Conservation (phyloP, 2,888 invertebrate genomes). For the Sipunculus nudus region DNA sequence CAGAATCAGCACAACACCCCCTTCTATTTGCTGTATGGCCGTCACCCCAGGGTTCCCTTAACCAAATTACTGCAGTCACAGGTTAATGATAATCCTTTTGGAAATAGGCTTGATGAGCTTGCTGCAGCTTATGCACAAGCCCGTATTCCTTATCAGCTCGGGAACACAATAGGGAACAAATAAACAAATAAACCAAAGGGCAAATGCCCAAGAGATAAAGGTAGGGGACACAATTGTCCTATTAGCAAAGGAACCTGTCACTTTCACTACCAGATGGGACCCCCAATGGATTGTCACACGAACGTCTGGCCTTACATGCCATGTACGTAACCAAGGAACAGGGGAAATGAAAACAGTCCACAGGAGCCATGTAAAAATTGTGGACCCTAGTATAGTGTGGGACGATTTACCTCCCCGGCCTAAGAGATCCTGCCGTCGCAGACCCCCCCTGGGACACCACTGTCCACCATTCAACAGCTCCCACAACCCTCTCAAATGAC, state of each 20-base stretch:
- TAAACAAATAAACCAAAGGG: background rate
- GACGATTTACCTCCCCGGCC: slow-evolving; percentile 14
- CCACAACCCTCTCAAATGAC: no score
- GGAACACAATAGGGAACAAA: background rate
- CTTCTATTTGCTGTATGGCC: slow-evolving; percentile 13
- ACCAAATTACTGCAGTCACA: background rate
- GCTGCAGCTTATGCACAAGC: background rate
- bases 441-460: no score
- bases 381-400: slow-evolving; percentile 10
- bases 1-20: slow-evolving; percentile 5
- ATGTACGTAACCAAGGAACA: slow-evolving; percentile 6
- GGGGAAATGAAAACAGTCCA: background rate
- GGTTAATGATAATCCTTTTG: background rate
- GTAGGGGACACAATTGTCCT: slow-evolving; percentile 1
- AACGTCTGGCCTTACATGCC: background rate
- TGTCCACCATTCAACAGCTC: no score
- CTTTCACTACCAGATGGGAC: slow-evolving; percentile 13
- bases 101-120: slow-evolving; percentile 1
- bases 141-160: background rate
- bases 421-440: no score
- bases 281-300: slow-evolving; percentile 10
- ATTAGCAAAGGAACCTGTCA: slow-evolving; percentile 1
- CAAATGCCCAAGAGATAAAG: slow-evolving; percentile 4
- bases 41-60: slow-evolving; percentile 5
- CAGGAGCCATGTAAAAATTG: slow-evolving; percentile 4